Evolutionary conservation across 2,888 invertebrate species (phyloP).

Genomic region (Copidosoma aretas): DNA sequence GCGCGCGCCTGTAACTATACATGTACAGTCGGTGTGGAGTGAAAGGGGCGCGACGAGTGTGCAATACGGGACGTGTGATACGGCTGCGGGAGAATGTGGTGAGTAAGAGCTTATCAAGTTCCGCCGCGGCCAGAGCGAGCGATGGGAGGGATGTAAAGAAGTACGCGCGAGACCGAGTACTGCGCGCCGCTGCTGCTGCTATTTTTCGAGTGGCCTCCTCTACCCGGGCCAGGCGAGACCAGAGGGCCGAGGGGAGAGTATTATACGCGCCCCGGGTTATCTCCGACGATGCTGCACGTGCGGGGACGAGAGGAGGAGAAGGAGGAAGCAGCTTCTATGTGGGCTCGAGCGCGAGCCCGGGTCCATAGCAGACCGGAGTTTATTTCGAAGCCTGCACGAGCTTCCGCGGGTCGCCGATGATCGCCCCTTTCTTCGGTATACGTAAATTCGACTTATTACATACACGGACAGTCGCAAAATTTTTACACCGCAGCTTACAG

Average conservation of each 20-base stretch:
- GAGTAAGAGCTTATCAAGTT: constrained; percentile 39
- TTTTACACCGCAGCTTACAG: no score
- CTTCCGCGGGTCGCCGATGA: no score
- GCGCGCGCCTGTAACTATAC: constrained; percentile 24
- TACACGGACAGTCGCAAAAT: no score
- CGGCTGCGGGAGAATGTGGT: constrained; percentile 29
- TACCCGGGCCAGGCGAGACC: constrained; percentile 31
- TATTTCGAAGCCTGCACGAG: no score
- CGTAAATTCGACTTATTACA: no score
- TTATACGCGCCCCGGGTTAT: constrained; percentile 30
- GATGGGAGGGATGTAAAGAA: constrained; percentile 23
- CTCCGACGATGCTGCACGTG: constrained; percentile 8
- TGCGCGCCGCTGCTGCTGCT: no score
- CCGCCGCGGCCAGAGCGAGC: constrained; percentile 4
- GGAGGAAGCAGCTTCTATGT: not conserved
- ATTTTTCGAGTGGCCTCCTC: constrained; percentile 29
- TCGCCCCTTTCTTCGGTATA: no score
- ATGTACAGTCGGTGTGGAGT: constrained; percentile 11
- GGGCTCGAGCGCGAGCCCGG: no score
- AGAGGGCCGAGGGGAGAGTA: constrained; percentile 13
- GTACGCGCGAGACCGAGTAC: constrained; percentile 12
- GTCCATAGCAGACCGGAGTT: no score
- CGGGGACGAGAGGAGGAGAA: not conserved
- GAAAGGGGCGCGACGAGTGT: not conserved
- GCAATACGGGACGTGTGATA: no score